These are phyloP conservation scores for Pantherophis alleghaniensis DNA, from an alignment of 2,797 vertebrate species.

Conservation along the genomic window DNA sequence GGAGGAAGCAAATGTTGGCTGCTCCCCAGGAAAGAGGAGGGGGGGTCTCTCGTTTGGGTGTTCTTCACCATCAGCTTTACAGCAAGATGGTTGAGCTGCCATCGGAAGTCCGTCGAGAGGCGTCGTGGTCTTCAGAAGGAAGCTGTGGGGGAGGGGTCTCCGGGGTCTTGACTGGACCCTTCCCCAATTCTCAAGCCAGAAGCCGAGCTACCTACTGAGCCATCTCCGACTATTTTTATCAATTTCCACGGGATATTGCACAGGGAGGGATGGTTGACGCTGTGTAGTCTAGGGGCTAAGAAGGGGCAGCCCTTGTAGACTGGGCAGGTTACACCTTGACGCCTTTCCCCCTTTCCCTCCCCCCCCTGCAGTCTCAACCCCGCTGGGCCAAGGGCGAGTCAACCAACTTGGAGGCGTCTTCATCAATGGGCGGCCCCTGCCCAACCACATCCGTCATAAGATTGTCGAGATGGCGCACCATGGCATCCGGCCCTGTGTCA, in stretches of 20 bases:
- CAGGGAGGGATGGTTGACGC: rapidly evolving
- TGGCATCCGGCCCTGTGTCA: conserved; percentile 95
- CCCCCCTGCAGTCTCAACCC: conserved; percentile 86
- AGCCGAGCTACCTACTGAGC: not conserved
- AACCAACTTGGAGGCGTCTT: conserved; percentile 98
- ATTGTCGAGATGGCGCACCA: conserved; percentile 99
- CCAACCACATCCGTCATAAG: conserved; percentile 98
- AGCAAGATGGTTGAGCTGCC: not conserved
- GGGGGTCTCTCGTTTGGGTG: too few relatives aligned
- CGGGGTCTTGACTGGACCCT: too few relatives aligned
- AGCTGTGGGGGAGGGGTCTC: not conserved
- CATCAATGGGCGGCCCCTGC: conserved; percentile 95
- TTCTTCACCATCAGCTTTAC: not conserved
- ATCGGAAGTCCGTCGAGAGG: not conserved
- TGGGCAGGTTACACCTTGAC: too few relatives aligned
- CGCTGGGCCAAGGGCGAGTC: conserved; percentile 95
- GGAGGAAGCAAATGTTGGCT: not conserved
- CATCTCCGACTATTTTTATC: not conserved
- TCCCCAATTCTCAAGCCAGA: not conserved
- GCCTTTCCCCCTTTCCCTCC: too few relatives aligned
- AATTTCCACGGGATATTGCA: not conserved
- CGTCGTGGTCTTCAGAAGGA: not conserved
- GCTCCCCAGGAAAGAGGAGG: not conserved
- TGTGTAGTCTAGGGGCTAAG: not conserved
- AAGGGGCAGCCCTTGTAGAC: not conserved